phyloP scores from a whole-genome alignment of 2,888 invertebrate species.

The Drosophila lacicola region DNA sequence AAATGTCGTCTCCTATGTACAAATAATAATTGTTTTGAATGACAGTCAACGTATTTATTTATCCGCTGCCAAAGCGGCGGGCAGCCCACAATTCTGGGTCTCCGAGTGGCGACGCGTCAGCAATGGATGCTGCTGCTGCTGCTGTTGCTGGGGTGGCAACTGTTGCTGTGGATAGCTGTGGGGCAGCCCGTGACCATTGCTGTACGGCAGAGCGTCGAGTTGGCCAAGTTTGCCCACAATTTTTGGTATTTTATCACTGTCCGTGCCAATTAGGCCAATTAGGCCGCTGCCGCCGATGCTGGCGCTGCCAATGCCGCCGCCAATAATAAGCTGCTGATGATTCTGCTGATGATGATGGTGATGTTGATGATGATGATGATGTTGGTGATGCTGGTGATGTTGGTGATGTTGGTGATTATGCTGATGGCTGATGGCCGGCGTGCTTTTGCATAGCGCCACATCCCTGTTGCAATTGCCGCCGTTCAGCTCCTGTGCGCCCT shows the following conservation, averaged over 20 bases:
- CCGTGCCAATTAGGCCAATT: constrained; percentile 57
- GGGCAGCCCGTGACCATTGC: constrained; percentile 64
- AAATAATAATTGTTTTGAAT: constrained; percentile 30
- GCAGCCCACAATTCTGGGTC: constrained; percentile 63
- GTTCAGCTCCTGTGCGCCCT: constrained; percentile 73
- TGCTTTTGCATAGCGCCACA: constrained; percentile 78
- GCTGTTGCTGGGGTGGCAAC: constrained; percentile 29
- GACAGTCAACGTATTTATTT: constrained; percentile 54
- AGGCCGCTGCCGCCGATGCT: constrained; percentile 71
- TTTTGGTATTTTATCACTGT: constrained; percentile 85
- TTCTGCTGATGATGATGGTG: constrained; percentile 47
- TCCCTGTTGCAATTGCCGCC: constrained; percentile 48
- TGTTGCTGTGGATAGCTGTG: constrained; percentile 53
- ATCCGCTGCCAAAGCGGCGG: constrained; percentile 55
- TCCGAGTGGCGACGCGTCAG: constrained; percentile 82
- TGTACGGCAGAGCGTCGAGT: constrained; percentile 75
- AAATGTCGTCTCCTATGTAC: constrained; percentile 55
- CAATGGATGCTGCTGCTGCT: constrained; percentile 29
- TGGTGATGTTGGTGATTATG: constrained; percentile 34
- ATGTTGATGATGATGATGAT: constrained; percentile 41
- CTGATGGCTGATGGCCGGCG: constrained; percentile 72
- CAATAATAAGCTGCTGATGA: constrained; percentile 54
- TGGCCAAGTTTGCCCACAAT: constrained; percentile 85
- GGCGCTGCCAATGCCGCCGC: constrained; percentile 66
- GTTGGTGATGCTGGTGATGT: constrained; percentile 39